Evolutionary conservation across 1,140 invertebrate species (phyloP), one percentile per base, ranked within the genome.

Genomic region (Acromyrmex charruanus): DNA sequence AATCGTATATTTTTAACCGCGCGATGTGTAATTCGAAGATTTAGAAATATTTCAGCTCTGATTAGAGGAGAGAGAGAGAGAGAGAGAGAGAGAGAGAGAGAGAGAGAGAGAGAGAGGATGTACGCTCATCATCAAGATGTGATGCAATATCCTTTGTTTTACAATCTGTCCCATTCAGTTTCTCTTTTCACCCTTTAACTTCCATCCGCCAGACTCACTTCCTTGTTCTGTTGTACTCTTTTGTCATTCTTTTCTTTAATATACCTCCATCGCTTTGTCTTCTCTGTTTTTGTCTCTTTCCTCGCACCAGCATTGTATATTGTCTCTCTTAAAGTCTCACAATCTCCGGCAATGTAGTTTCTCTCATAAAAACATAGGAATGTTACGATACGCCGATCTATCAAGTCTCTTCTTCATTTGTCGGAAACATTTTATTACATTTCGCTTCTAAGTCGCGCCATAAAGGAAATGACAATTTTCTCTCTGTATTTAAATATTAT

Each of bases 381-480:
- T 61, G n/a, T 84, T 75, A 84, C 49, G 71, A 63, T 74, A 84
- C n/a, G 39, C 39, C 53, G 35, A 84, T 84, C 69, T 84, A 75
- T 75, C 77, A 80, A 68, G 63, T 21, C 49, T 65, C 51, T 71
- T 1, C 44, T 49, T 75, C 69, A 75, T 63, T 84, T 74, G 69
- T 16, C 80, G 71, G 25, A 75, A 75, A 35, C 25, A 25, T 84
- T 84, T 84, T 61, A 75, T 61, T 84, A 28, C 39, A 28, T 49
- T 69, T 28, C 1, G 49, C 14, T 75, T 84, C 58, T 75, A 74
- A 84, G 53, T 58, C 39, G 53, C 35, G n/a, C n/a, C 25, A 28
- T 63, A 53, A 84, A 71, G 44, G 14, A 63, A 61, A 84, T 61
- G 28, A 82, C 25, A 21, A 51, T 61, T 49, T 59, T 28, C 10